A percentile compares a stretch with the other conserved stretches of the same genome.
Conservation (phyloP, 1,140 invertebrate genomes). For the Drosophila mayri region DNA sequence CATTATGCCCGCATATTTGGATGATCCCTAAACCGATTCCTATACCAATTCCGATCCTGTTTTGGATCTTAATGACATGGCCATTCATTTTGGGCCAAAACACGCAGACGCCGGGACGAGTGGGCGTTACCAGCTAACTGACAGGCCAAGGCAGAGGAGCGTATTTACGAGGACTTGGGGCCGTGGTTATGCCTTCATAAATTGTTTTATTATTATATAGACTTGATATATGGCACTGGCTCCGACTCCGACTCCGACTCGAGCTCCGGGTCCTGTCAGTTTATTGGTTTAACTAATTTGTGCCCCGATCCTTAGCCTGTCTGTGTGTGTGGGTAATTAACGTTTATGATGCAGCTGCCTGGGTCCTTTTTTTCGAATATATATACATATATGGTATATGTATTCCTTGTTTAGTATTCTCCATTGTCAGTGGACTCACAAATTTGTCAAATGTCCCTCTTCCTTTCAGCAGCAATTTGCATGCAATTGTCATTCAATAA, state of each 20-base stretch:
- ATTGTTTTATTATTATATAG: slow-evolving; percentile 84
- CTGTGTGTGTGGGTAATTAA: slow-evolving; percentile 63
- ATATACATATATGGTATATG: neutral
- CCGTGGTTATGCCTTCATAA: slow-evolving; percentile 79
- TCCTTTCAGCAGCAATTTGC: slow-evolving; percentile 52
- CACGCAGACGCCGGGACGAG: slow-evolving; percentile 47
- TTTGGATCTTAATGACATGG: slow-evolving; percentile 70
- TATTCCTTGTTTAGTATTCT: slow-evolving; percentile 1
- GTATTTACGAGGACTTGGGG: slow-evolving; percentile 43
- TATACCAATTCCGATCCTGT: neutral
- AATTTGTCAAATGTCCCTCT: slow-evolving; percentile 73
- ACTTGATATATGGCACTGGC: slow-evolving; percentile 72
- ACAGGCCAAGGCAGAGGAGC: slow-evolving; percentile 45
- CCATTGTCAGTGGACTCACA: slow-evolving; percentile 15
- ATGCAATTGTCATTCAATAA: slow-evolving; percentile 83
- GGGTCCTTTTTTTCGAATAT: slow-evolving; percentile 14
- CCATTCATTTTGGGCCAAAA: slow-evolving; percentile 72
- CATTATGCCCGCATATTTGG: neutral
- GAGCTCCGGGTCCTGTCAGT: slow-evolving; percentile 57
- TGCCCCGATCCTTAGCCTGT: slow-evolving; percentile 25
- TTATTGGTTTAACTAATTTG: slow-evolving; percentile 84
- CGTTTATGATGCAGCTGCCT: slow-evolving; percentile 75
- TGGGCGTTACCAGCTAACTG: slow-evolving; percentile 78
- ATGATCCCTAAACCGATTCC: neutral
- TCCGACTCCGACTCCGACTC: no score